Evolutionary conservation across 2,888 invertebrate species (phyloP).

Genomic region (Amblyjoppa fuscipennis): DNA sequence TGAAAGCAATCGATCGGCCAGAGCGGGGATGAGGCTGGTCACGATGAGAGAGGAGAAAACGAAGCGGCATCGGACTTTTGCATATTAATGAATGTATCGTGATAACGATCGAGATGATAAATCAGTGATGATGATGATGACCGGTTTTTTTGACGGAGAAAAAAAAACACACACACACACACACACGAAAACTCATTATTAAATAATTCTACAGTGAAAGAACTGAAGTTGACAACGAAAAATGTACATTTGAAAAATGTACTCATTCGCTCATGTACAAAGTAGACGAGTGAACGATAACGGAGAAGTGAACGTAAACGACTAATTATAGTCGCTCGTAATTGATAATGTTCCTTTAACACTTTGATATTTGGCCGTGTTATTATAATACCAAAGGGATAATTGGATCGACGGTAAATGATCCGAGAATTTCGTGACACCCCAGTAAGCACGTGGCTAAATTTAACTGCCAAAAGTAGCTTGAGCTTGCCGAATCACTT

Average conservation of each 20-base stretch:
- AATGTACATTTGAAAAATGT: not conserved
- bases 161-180: not conserved
- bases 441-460: conserved; percentile 71
- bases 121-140: conserved; percentile 3
- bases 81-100: conserved; percentile 22
- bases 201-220: not conserved
- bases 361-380: conserved; percentile 47
- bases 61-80: conserved; percentile 37
- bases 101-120: conserved; percentile 29
- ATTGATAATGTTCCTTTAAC: conserved; percentile 28
- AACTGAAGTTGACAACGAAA: not conserved
- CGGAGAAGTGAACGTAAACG: not conserved
- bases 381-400: conserved; percentile 38
- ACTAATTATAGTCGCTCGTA: not conserved
- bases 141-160: conserved; percentile 6
- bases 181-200: too few relatives aligned
- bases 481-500: conserved; percentile 69
- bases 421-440: conserved; percentile 69
- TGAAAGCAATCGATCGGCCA: conserved; percentile 36
- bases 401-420: conserved; percentile 54
- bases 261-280: not conserved
- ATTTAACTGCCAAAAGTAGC: not conserved
- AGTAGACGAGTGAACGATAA: not conserved
- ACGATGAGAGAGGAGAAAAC: conserved; percentile 45
- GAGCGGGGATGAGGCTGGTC: conserved; percentile 33